Percentiles rank a stretch among this genome's conserved stretches.
phyloP scores from a whole-genome alignment of 2,113 vertebrate species.

The Callithrix jacchus region DNA sequence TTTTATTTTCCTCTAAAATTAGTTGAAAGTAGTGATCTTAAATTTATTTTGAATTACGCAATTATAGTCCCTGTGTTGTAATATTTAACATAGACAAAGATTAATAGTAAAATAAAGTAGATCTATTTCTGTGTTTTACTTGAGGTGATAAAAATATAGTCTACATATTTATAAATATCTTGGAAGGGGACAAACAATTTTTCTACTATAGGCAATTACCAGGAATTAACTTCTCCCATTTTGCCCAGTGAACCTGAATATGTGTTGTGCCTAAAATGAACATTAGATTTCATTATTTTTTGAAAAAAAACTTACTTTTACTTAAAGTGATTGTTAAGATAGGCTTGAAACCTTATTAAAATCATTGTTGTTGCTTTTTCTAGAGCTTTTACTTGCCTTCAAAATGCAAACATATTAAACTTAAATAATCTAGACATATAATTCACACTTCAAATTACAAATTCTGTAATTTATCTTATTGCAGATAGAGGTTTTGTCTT shows the following conservation, averaged over 20 bases:
- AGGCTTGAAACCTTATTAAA: slow-evolving; percentile 20
- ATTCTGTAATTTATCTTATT: slow-evolving; percentile 3
- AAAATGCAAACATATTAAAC: slow-evolving; percentile 44
- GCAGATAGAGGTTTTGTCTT: background rate
- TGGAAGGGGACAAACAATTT: background rate
- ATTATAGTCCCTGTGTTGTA: background rate
- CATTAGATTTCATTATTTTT: slow-evolving; percentile 1
- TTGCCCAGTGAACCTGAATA: background rate
- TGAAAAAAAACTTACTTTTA: slow-evolving; percentile 41
- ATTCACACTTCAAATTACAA: slow-evolving; percentile 21
- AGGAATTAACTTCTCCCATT: slow-evolving; percentile 16
- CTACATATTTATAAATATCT: background rate
- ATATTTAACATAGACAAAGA: background rate
- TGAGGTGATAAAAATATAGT: background rate
- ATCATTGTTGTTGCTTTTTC: slow-evolving; percentile 15
- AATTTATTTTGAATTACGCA: slow-evolving; percentile 21
- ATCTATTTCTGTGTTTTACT: background rate
- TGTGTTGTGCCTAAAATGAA: background rate
- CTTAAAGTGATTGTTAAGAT: background rate
- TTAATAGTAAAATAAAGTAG: background rate
- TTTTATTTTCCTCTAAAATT: background rate
- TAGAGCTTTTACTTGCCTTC: background rate
- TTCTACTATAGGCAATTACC: background rate
- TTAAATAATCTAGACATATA: slow-evolving; percentile 16
- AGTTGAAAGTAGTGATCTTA: background rate